Evolutionary conservation across 2,888 invertebrate species (phyloP).

Genomic region (Parnassius smintheus): DNA sequence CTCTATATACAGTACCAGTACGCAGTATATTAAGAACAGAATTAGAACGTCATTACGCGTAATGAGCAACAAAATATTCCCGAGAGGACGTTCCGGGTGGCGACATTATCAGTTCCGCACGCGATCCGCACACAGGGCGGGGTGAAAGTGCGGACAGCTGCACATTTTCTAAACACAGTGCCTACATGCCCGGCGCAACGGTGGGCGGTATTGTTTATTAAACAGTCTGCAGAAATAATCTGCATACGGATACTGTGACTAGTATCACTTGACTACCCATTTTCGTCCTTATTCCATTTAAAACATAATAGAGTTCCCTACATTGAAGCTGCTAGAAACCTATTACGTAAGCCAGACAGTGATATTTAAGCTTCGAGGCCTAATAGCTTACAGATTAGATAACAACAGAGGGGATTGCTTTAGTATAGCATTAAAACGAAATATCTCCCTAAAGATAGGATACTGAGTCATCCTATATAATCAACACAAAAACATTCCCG

Average conservation of each 20-base stretch:
- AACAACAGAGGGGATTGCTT: constrained; percentile 39
- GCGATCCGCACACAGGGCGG: constrained; percentile 52
- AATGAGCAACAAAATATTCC: constrained; percentile 29
- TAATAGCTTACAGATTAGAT: constrained; percentile 46
- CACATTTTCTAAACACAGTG: constrained; percentile 40
- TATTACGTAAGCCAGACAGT: constrained; percentile 36
- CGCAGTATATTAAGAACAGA: not conserved
- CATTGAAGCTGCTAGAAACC: constrained; percentile 29
- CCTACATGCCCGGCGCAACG: constrained; percentile 39
- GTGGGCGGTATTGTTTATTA: constrained; percentile 52
- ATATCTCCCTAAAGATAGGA: constrained; percentile 6
- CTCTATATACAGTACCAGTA: too few species aligned
- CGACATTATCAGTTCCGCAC: constrained; percentile 55
- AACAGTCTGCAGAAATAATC: constrained; percentile 34
- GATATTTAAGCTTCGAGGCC: constrained; percentile 39
- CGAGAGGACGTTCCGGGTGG: constrained; percentile 44
- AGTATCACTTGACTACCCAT: constrained; percentile 25
- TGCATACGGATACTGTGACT: constrained; percentile 31
- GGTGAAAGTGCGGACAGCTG: constrained; percentile 70
- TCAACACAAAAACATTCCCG: too few species aligned
- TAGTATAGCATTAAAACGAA: constrained; percentile 25
- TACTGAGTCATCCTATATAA: constrained; percentile 3
- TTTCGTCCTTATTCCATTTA: constrained; percentile 30
- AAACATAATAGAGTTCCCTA: constrained; percentile 14
- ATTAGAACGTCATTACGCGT: not conserved